A percentile compares a stretch with the other conserved stretches of the same genome.
Conservation (phyloP, 2,888 invertebrate species). For the Lamellibrachia columna region DNA sequence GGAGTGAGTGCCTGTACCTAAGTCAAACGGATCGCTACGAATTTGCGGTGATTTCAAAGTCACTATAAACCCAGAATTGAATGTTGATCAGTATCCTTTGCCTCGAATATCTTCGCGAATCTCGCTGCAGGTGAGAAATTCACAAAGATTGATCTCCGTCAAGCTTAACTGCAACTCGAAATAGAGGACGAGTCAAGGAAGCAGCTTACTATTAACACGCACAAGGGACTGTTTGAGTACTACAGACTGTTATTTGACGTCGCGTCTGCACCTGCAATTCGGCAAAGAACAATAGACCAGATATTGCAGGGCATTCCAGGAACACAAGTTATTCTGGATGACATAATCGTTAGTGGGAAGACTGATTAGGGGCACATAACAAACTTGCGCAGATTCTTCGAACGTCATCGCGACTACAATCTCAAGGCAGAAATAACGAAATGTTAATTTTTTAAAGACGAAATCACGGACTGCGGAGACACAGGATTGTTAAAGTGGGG, state of each 20-base stretch:
- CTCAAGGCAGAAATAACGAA: neutral
- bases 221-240: too few relatives aligned
- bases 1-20: slow-evolving; percentile 16
- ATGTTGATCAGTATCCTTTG: neutral
- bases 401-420: neutral
- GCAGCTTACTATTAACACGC: too few relatives aligned
- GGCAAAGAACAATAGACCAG: slow-evolving; percentile 16
- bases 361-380: neutral
- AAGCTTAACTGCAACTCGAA: too few relatives aligned
- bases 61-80: too few relatives aligned
- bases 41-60: too few relatives aligned
- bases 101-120: neutral
- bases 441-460: neutral
- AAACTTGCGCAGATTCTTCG: neutral
- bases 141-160: too few relatives aligned
- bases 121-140: neutral
- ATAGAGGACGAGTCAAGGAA: too few relatives aligned
- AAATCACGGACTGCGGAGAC: neutral
- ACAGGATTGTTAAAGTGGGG: neutral
- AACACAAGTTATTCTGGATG: neutral
- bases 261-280: neutral
- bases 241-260: too few relatives aligned
- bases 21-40: slow-evolving; percentile 16
- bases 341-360: neutral
- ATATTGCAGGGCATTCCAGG: neutral